Conservation (phyloP, 2,888 invertebrate species). For the Nemotelus nigrinus region DNA sequence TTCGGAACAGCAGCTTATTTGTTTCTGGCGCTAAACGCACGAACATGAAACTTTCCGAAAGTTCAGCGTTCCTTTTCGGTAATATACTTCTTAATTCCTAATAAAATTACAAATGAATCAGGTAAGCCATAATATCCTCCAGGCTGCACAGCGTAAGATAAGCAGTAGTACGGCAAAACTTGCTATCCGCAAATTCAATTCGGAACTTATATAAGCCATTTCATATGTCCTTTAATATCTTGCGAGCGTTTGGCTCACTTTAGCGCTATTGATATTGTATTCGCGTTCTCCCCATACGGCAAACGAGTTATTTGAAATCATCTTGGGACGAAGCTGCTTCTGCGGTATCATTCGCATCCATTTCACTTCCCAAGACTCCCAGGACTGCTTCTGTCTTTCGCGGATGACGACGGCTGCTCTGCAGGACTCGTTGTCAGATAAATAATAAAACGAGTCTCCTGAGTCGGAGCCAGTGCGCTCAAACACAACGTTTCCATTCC, state of each 20-base stretch:
- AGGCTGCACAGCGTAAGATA: conserved; percentile 29
- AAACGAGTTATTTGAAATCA: background rate
- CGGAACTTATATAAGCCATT: conserved; percentile 19
- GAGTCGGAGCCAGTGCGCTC: background rate
- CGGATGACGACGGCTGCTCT: background rate
- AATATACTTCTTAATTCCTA: conserved; percentile 26
- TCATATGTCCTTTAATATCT: conserved; percentile 5
- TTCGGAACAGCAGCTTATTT: no score
- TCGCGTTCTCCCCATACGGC: background rate
- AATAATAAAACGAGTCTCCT: conserved; percentile 34
- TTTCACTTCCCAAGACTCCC: background rate
- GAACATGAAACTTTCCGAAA: background rate
- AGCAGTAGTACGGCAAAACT: background rate
- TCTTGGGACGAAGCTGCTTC: background rate
- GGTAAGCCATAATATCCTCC: conserved; percentile 17
- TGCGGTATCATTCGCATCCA: conserved; percentile 20
- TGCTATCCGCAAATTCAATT: conserved; percentile 25
- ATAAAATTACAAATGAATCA: conserved; percentile 22
- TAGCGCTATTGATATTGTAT: background rate
- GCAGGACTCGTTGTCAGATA: conserved; percentile 23
- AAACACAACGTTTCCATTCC: conserved; percentile 13
- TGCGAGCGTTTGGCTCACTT: background rate
- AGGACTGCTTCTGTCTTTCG: background rate
- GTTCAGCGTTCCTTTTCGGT: background rate
- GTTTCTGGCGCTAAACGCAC: no score